Conservation (phyloP, 2,797 vertebrate species). For the Microchirus variegatus region DNA sequence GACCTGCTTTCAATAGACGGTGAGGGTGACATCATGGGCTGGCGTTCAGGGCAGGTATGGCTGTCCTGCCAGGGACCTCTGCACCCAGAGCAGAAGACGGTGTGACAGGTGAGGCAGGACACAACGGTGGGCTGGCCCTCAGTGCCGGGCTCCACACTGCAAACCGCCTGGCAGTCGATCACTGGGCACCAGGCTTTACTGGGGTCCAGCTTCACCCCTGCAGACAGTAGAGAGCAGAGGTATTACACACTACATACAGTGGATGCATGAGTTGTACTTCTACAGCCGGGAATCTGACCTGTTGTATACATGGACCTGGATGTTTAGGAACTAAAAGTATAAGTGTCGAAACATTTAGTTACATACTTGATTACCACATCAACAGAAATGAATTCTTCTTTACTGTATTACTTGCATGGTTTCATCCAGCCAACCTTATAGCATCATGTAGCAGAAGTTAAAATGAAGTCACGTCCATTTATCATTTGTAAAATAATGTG, state of each 20-base stretch:
- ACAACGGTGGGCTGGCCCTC: slow-evolving; percentile 79
- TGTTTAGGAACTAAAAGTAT: not conserved
- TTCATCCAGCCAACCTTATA: too few species aligned
- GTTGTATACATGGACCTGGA: not conserved
- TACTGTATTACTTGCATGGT: too few species aligned
- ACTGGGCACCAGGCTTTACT: slow-evolving; percentile 91
- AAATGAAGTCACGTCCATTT: too few species aligned
- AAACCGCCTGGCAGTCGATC: slow-evolving; percentile 90
- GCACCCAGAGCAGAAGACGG: slow-evolving; percentile 90
- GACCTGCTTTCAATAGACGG: slow-evolving; percentile 83
- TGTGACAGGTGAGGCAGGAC: slow-evolving; percentile 84
- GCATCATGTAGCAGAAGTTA: too few species aligned
- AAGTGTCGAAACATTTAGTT: not conserved
- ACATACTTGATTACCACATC: too few species aligned
- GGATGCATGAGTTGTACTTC: too few species aligned
- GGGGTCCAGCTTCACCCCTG: slow-evolving; percentile 94
- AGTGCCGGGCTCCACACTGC: slow-evolving; percentile 72
- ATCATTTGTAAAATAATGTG: too few species aligned
- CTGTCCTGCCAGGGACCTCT: slow-evolving; percentile 85
- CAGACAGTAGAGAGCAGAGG: slow-evolving; percentile 2
- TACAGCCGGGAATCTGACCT: not conserved
- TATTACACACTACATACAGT: not conserved
- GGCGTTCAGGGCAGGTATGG: slow-evolving; percentile 82
- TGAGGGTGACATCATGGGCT: slow-evolving; percentile 68
- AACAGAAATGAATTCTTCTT: not conserved